These are phyloP conservation scores for Thomomys bottae DNA, from an alignment of 2,113 vertebrate species.

Conservation along the genomic window DNA sequence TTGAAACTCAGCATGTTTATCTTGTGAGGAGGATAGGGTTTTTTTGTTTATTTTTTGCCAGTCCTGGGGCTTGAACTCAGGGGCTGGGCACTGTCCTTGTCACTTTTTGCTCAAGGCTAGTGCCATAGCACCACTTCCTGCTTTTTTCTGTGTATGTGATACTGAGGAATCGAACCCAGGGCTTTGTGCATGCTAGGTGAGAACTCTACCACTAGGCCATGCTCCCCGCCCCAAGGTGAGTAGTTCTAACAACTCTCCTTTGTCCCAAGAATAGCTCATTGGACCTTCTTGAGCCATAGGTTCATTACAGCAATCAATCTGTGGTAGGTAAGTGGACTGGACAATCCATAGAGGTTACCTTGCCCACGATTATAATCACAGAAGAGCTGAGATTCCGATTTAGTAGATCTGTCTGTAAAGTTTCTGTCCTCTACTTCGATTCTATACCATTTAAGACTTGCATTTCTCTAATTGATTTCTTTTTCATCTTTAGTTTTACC, in stretches of 20 bases:
- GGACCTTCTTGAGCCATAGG: background rate
- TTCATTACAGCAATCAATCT: slow-evolving; percentile 16
- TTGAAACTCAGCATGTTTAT: slow-evolving; percentile 23
- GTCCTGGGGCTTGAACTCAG: too few species aligned
- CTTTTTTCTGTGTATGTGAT: too few species aligned
- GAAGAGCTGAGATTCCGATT: slow-evolving; percentile 38
- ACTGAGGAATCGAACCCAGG: too few species aligned
- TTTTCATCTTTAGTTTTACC: background rate
- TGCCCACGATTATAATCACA: slow-evolving; percentile 21
- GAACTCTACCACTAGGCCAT: too few species aligned
- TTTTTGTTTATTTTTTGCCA: too few species aligned
- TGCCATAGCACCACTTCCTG: too few species aligned
- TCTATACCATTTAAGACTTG: background rate
- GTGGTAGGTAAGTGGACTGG: background rate
- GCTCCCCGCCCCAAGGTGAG: too few species aligned
- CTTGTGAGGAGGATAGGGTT: background rate
- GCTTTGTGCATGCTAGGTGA: too few species aligned
- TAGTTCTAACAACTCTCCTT: slow-evolving; percentile 27
- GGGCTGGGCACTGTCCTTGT: too few species aligned
- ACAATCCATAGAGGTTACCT: slow-evolving; percentile 24
- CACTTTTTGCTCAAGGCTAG: too few species aligned
- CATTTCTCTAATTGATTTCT: background rate
- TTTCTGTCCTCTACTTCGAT: background rate
- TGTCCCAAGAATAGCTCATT: slow-evolving; percentile 28
- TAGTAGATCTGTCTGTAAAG: slow-evolving; percentile 4